phyloP scores from a whole-genome alignment of 2,888 invertebrate genomes.

The Sinopyrophorus schimmeli region DNA sequence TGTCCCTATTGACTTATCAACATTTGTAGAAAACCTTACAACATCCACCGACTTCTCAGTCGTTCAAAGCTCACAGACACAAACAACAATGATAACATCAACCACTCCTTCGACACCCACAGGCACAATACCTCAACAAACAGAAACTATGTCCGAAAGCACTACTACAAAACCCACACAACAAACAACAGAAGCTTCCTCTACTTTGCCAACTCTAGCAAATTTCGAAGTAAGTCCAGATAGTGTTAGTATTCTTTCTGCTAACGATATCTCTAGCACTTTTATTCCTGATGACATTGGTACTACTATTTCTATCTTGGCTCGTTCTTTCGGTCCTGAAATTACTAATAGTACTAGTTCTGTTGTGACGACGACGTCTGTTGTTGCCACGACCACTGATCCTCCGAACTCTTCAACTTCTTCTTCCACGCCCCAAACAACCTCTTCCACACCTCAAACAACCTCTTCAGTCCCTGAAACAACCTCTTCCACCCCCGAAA shows the following conservation, averaged over 20 bases:
- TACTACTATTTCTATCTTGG: constrained; percentile 59
- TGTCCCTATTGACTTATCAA: background rate
- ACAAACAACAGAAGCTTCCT: constrained; percentile 49
- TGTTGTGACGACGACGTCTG: constrained; percentile 29
- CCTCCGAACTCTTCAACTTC: constrained; percentile 21
- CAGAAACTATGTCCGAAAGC: constrained; percentile 30
- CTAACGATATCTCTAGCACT: constrained; percentile 50
- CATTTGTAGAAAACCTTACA: background rate
- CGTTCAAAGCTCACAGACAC: constrained; percentile 20
- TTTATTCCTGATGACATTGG: constrained; percentile 58
- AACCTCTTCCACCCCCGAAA: constrained; percentile 25
- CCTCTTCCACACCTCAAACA: constrained; percentile 13
- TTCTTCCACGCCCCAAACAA: constrained; percentile 24
- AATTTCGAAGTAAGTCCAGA: constrained; percentile 53
- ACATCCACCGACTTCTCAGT: constrained; percentile 1
- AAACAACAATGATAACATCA: constrained; percentile 23
- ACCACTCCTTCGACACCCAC: constrained; percentile 18
- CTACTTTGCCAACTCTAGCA: constrained; percentile 49
- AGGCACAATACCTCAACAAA: too few species aligned
- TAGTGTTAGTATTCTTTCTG: constrained; percentile 51
- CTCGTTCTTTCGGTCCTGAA: constrained; percentile 54
- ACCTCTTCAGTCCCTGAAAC: constrained; percentile 9
- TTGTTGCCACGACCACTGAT: background rate
- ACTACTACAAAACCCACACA: constrained; percentile 49
- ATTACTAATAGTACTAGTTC: constrained; percentile 38